A percentile compares a stretch with the other conserved stretches of the same genome.
These are phyloP conservation scores for Torymus tubicola DNA, from an alignment of 2,888 invertebrate genomes.

Conservation along the genomic window DNA sequence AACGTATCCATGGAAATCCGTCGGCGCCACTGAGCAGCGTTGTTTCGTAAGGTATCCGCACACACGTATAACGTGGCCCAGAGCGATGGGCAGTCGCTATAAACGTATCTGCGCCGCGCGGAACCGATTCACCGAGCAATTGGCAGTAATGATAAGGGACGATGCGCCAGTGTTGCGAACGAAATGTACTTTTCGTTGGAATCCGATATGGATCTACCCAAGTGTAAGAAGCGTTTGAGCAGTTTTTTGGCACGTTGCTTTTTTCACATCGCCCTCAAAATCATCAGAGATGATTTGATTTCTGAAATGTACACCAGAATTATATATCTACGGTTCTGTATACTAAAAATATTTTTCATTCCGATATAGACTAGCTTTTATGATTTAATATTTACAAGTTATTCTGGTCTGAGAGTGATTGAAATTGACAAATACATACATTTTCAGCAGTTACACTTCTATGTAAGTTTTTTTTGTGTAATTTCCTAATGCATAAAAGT, in stretches of 20 bases:
- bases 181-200: neutral
- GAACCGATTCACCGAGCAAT: conserved; percentile 65
- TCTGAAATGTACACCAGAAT: too few relatives aligned
- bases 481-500: too few relatives aligned
- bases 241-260: too few relatives aligned
- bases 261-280: neutral
- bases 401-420: too few relatives aligned
- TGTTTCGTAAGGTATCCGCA: too few relatives aligned
- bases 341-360: too few relatives aligned
- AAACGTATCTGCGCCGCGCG: conserved; percentile 44
- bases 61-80: neutral
- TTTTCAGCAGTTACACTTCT: too few relatives aligned
- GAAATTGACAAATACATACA: too few relatives aligned
- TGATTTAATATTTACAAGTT: too few relatives aligned
- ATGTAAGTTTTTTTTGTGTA: too few relatives aligned
- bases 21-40: neutral
- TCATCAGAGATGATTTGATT: neutral
- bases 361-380: too few relatives aligned
- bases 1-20: neutral
- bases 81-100: neutral
- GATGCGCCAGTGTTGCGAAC: conserved; percentile 32
- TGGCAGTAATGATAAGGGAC: conserved; percentile 65
- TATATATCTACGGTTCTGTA: too few relatives aligned
- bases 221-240: neutral
- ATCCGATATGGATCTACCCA: conserved; percentile 42